A percentile compares a stretch with the other conserved stretches of the same genome.
These are phyloP conservation scores for Nematostella vectensis DNA, from an alignment of 92 coral and sea anemone genomes.

Conservation along the genomic window DNA sequence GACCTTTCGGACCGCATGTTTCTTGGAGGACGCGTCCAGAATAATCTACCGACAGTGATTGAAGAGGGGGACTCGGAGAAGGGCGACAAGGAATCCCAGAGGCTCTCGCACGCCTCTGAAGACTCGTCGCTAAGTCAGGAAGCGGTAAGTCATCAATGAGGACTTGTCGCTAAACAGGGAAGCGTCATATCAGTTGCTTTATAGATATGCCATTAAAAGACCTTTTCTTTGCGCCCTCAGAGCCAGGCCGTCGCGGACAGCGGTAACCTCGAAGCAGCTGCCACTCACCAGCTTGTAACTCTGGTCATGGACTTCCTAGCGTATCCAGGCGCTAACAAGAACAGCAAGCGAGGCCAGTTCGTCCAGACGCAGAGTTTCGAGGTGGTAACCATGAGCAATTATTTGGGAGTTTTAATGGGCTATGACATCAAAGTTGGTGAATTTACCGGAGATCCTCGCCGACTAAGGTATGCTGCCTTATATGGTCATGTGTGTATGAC, in stretches of 20 bases:
- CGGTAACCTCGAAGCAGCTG: constrained; percentile 83
- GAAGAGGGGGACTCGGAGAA: constrained; percentile 70
- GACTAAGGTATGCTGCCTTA: constrained; percentile 56
- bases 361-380: constrained; percentile 87
- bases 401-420: constrained; percentile 91
- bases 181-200: too few species aligned
- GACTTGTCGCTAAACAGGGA: too few species aligned
- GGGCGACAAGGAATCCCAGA: constrained; percentile 45
- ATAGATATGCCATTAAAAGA: too few species aligned
- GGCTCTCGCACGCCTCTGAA: constrained; percentile 38
- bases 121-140: constrained; percentile 48
- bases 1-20: constrained; percentile 88
- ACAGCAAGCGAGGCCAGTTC: constrained; percentile 37
- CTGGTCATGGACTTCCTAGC: constrained; percentile 92
- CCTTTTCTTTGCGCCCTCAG: too few species aligned
- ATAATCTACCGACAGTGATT: constrained; percentile 82
- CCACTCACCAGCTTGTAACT: constrained; percentile 88
- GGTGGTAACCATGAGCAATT: constrained; percentile 86
- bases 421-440: constrained; percentile 92
- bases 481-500: too few species aligned
- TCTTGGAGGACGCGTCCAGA: constrained; percentile 81
- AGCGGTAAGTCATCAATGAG: constrained; percentile 25
- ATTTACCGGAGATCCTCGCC: constrained; percentile 88
- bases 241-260: constrained; percentile 14
- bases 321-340: constrained; percentile 76